These are phyloP conservation scores for Pristionchus maxplancki DNA, from an alignment of 2,888 invertebrate genomes.

Conservation along the genomic window DNA sequence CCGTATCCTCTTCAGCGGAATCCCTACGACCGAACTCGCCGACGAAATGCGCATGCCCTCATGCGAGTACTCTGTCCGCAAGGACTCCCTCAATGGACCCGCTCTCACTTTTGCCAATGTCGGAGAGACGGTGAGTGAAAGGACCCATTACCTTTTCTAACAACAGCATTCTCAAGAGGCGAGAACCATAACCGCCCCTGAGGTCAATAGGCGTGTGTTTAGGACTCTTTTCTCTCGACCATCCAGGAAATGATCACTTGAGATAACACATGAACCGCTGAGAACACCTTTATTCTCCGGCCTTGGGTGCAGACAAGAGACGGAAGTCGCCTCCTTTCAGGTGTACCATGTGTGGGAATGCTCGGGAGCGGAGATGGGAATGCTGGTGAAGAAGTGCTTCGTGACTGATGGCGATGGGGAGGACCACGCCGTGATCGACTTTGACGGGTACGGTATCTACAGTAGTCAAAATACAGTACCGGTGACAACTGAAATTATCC, in stretches of 20 bases:
- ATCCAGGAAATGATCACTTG: conserved; percentile 51
- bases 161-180: neutral
- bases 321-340: neutral
- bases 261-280: conserved; percentile 47
- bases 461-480: too few species aligned
- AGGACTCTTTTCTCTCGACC: neutral
- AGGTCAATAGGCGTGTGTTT: conserved; percentile 32
- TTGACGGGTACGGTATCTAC: conserved; percentile 47
- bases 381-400: conserved; percentile 76
- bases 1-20: conserved; percentile 61
- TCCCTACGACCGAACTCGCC: conserved; percentile 73
- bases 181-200: neutral
- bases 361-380: conserved; percentile 74
- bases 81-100: conserved; percentile 71
- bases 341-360: conserved; percentile 66
- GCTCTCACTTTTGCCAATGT: conserved; percentile 74
- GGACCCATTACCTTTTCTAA: neutral
- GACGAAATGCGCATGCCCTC: conserved; percentile 76
- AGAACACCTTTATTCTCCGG: conserved; percentile 51
- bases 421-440: conserved; percentile 62
- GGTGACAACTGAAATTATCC: neutral
- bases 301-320: conserved; percentile 54
- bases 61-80: conserved; percentile 73
- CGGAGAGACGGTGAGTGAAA: conserved; percentile 71
- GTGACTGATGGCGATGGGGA: conserved; percentile 77